phyloP scores from a whole-genome alignment of 2,113 vertebrate genomes.

The Campylomormyrus tamandua region DNA sequence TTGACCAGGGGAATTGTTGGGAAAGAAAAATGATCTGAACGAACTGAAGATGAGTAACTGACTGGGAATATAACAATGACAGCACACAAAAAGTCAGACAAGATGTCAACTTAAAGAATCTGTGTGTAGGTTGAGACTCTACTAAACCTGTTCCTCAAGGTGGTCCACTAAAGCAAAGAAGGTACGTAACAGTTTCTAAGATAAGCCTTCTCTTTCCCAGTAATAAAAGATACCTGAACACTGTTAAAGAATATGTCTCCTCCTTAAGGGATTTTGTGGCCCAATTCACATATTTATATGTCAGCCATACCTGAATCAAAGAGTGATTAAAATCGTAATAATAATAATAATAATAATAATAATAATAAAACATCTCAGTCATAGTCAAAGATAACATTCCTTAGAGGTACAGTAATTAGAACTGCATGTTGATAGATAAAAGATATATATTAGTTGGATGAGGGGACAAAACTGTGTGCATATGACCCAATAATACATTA shows the following conservation, averaged over 20 bases:
- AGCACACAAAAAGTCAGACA: background rate
- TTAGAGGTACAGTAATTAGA: background rate
- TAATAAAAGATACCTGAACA: conserved; percentile 26
- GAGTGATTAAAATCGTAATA: background rate
- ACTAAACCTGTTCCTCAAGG: background rate
- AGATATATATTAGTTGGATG: background rate
- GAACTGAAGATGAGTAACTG: background rate
- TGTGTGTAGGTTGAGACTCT: background rate
- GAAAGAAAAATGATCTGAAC: background rate
- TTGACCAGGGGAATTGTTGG: background rate
- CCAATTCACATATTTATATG: background rate
- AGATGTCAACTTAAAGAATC: background rate
- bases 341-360: background rate
- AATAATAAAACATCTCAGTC: background rate
- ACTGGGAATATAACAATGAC: background rate
- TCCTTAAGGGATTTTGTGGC: background rate
- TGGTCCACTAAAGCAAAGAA: conserved; percentile 23
- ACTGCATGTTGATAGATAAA: background rate
- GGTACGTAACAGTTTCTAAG: background rate
- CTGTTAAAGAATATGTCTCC: background rate
- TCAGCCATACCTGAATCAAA: background rate
- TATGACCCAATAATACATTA: background rate
- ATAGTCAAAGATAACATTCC: background rate
- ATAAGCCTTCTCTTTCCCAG: conserved; percentile 30
- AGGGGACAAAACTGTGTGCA: background rate